phyloP scores from a whole-genome alignment of 2,797 vertebrate genomes.

The Bovichtus variegatus region DNA sequence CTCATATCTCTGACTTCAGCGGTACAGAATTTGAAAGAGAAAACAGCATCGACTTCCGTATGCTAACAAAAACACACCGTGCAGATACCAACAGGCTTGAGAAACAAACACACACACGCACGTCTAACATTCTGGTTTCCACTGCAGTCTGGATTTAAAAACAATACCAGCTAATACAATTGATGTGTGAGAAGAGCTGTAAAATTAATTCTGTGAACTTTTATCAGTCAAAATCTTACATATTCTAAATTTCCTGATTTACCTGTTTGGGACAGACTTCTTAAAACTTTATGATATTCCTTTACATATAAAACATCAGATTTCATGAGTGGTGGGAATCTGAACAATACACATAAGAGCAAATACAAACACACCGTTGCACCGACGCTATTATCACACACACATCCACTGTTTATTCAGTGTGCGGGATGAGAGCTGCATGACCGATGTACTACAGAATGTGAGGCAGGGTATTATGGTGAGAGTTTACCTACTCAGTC shows the following conservation, averaged over 20 bases:
- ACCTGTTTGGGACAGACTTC: not conserved
- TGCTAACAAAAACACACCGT: conserved; percentile 32
- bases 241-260: not conserved
- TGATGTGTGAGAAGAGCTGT: not conserved
- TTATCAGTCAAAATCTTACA: not conserved
- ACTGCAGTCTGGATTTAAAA: not conserved
- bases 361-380: no score
- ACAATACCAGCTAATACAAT: not conserved
- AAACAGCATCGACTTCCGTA: conserved; percentile 59
- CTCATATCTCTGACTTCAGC: conserved; percentile 76
- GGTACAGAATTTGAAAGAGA: conserved; percentile 69
- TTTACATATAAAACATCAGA: no score
- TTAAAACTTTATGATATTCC: not conserved
- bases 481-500: no score
- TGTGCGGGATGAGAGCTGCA: no score
- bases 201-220: not conserved
- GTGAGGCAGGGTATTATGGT: no score
- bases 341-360: not conserved
- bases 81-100: conserved; percentile 9
- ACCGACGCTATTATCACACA: no score
- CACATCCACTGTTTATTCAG: no score
- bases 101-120: not conserved
- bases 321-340: not conserved
- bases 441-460: no score
- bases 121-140: not conserved